Percentiles rank a stretch among this genome's conserved stretches.
Evolutionary conservation across 2,797 vertebrate genomes (phyloP).

Genomic region (Mus minutoides): DNA sequence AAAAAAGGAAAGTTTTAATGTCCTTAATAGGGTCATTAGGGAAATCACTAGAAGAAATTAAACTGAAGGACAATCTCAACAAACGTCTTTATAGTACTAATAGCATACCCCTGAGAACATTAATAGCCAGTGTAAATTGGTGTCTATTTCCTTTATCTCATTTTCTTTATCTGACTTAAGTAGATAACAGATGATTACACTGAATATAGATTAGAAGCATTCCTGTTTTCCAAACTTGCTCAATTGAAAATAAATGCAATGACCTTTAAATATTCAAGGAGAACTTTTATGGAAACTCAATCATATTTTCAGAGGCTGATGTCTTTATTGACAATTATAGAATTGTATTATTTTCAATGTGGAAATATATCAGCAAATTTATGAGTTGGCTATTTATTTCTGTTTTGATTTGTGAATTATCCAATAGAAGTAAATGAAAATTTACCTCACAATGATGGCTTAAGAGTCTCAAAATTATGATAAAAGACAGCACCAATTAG

Average conservation of each 20-base stretch:
- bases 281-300: slow-evolving; percentile 41
- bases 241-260: slow-evolving; percentile 55
- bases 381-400: neutral
- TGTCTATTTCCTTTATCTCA: slow-evolving; percentile 73
- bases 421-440: neutral
- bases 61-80: slow-evolving; percentile 70
- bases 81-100: slow-evolving; percentile 60
- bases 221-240: slow-evolving; percentile 62
- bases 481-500: neutral
- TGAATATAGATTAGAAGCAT: slow-evolving; percentile 73
- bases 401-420: slow-evolving; percentile 1
- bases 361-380: neutral
- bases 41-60: slow-evolving; percentile 71
- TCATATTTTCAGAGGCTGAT: neutral
- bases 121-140: slow-evolving; percentile 72
- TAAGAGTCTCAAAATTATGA: neutral
- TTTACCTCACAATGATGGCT: neutral
- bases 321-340: neutral
- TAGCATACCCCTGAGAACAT: slow-evolving; percentile 59
- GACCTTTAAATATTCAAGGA: slow-evolving; percentile 60
- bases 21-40: slow-evolving; percentile 73
- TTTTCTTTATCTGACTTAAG: slow-evolving; percentile 77
- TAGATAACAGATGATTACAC: slow-evolving; percentile 74
- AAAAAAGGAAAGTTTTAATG: slow-evolving; percentile 74
- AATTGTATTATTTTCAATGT: neutral